phyloP scores from a whole-genome alignment of 2,888 invertebrate genomes.

The Coelopa pilipes region DNA sequence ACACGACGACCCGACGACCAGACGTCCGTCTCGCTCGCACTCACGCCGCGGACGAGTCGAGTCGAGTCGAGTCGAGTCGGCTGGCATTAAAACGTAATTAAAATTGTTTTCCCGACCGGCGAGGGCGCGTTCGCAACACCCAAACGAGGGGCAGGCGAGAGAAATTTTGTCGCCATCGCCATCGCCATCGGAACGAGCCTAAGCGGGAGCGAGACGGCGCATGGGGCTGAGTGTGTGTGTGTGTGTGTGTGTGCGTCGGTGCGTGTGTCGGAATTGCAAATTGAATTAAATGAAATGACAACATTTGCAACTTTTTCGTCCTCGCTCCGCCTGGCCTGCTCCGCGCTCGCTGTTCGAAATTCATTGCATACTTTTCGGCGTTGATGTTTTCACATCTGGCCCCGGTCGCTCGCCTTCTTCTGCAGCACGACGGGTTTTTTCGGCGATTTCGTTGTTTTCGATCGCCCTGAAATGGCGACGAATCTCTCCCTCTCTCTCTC shows the following conservation, averaged over 20 bases:
- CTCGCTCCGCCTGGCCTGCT: neutral
- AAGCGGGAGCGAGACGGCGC: neutral
- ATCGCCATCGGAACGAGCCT: neutral
- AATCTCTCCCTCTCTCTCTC: too few relatives aligned
- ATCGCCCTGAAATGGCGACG: too few relatives aligned
- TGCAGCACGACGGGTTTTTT: neutral
- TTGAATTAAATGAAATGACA: slow-evolving; percentile 16
- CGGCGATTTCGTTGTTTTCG: neutral
- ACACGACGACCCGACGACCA: neutral
- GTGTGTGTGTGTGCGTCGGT: neutral
- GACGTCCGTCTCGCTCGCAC: neutral
- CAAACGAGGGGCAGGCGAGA: neutral
- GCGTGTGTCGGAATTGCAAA: neutral
- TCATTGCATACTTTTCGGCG: slow-evolving; percentile 38
- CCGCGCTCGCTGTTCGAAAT: neutral
- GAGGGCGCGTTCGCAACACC: neutral
- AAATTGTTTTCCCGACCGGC: neutral
- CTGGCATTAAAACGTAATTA: slow-evolving; percentile 22
- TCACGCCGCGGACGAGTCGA: neutral
- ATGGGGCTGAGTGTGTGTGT: neutral
- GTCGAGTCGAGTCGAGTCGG: neutral
- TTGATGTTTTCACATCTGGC: neutral
- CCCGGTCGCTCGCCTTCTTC: neutral
- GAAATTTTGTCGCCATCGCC: neutral
- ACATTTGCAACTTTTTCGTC: slow-evolving; percentile 6